These are phyloP conservation scores for Hyperoplus lanceolatus DNA, from an alignment of 2,797 vertebrate species.

Conservation along the genomic window DNA sequence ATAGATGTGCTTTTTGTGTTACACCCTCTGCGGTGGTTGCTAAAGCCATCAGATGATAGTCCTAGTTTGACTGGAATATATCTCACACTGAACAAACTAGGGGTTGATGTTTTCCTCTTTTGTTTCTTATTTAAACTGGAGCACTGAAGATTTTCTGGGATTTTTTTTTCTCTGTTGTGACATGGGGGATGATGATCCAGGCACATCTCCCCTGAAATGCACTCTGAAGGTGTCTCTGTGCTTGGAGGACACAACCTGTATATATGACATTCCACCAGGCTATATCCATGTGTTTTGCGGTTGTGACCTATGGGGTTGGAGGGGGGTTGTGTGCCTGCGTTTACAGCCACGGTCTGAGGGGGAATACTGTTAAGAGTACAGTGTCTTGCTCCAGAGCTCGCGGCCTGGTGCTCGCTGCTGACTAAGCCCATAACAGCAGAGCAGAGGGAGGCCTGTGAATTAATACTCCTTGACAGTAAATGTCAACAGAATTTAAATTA, in stretches of 20 bases:
- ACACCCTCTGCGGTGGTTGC: slow-evolving; percentile 52
- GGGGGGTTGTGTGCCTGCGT: slow-evolving; percentile 65
- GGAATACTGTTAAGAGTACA: slow-evolving; percentile 77
- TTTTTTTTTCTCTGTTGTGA: slow-evolving; percentile 38
- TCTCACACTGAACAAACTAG: slow-evolving; percentile 43
- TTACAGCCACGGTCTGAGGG: slow-evolving; percentile 68
- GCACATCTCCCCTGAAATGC: slow-evolving; percentile 62
- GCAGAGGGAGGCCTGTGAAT: slow-evolving; percentile 74
- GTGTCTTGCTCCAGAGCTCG: slow-evolving; percentile 79
- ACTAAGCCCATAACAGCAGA: slow-evolving; percentile 84
- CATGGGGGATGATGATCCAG: slow-evolving; percentile 50
- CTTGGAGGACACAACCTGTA: slow-evolving; percentile 76
- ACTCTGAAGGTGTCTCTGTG: slow-evolving; percentile 78
- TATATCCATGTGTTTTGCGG: slow-evolving; percentile 65
- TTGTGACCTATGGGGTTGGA: slow-evolving; percentile 74
- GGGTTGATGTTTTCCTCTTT: slow-evolving; percentile 44
- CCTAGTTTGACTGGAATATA: slow-evolving; percentile 61
- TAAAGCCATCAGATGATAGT: slow-evolving; percentile 51
- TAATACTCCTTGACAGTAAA: slow-evolving; percentile 90
- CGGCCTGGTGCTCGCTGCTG: slow-evolving; percentile 82
- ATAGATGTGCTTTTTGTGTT: slow-evolving; percentile 49
- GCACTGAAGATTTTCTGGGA: slow-evolving; percentile 33
- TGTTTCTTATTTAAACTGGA: slow-evolving; percentile 16
- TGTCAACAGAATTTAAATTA: slow-evolving; percentile 91
- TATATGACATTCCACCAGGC: slow-evolving; percentile 82